These are phyloP conservation scores for Speoplatyrhinus poulsoni DNA, from an alignment of 2,113 vertebrate genomes.

Conservation along the genomic window DNA sequence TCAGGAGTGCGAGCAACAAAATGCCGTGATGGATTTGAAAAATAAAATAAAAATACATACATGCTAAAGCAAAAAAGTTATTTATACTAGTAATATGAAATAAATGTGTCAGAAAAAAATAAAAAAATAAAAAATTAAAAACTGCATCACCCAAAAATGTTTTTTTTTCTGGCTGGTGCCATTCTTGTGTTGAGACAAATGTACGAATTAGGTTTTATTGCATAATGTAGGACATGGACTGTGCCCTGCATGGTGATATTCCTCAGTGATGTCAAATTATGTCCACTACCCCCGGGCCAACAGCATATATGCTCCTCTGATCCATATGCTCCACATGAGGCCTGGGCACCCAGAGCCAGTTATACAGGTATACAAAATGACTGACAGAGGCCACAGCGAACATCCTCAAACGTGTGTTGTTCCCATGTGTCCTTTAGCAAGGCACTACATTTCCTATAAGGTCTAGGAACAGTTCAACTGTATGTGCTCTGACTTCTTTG, in stretches of 20 bases:
- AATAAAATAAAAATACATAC: background rate
- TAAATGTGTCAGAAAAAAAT: too few species aligned
- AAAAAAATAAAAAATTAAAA: background rate
- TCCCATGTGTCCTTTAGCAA: too few species aligned
- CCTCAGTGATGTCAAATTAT: constrained; percentile 9
- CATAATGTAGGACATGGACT: constrained; percentile 23
- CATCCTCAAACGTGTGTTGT: too few species aligned
- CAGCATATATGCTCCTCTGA: background rate
- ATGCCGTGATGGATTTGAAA: background rate
- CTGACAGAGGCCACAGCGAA: background rate
- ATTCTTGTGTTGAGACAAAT: constrained; percentile 1
- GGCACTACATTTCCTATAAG: too few species aligned
- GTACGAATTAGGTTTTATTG: background rate
- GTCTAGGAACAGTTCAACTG: too few species aligned
- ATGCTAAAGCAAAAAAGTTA: background rate
- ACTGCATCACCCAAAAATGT: background rate
- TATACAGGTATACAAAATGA: too few species aligned
- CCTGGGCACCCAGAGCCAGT: constrained; percentile 25
- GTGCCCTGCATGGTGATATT: background rate
- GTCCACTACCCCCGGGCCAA: constrained; percentile 23
- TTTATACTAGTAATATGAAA: background rate
- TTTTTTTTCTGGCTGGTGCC: constrained; percentile 4
- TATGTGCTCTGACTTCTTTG: too few species aligned
- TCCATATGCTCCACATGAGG: constrained; percentile 26
- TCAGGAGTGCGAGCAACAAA: background rate